Conservation (phyloP, 2,113 vertebrate genomes). For the Platycercus adscitus region DNA sequence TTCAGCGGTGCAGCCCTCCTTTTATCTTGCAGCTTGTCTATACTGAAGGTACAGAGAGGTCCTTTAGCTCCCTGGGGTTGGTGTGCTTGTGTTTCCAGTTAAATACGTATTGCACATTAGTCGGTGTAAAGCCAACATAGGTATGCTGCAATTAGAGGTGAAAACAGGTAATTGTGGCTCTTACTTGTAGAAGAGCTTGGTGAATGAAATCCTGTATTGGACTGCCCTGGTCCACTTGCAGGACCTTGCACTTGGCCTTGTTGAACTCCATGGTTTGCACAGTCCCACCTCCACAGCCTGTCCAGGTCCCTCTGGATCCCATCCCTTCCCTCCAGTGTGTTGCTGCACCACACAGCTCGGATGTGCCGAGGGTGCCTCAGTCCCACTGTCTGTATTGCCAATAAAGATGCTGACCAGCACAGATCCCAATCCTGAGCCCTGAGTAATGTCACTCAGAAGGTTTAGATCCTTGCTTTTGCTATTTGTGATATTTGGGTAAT, state of each 20-base stretch:
- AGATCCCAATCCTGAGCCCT: not conserved
- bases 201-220: not conserved
- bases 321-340: not conserved
- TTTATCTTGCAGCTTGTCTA: not conserved
- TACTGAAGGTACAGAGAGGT: not conserved
- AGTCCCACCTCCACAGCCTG: not conserved
- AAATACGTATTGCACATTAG: not conserved
- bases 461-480: not conserved
- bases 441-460: not conserved
- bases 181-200: rapidly evolving
- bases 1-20: not conserved
- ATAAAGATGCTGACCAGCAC: not conserved
- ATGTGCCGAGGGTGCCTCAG: not conserved
- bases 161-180: not conserved
- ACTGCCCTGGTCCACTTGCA: not conserved
- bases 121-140: not conserved
- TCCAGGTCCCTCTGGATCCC: not conserved
- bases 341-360: not conserved
- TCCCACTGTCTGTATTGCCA: not conserved
- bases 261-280: not conserved
- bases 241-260: not conserved
- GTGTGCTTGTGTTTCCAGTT: not conserved
- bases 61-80: not conserved
- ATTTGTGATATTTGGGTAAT: not conserved
- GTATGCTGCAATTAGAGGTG: not conserved